Base-by-base conservation (phyloP, 2,888 invertebrate genomes). In the Creontiades dilutus region DNA sequence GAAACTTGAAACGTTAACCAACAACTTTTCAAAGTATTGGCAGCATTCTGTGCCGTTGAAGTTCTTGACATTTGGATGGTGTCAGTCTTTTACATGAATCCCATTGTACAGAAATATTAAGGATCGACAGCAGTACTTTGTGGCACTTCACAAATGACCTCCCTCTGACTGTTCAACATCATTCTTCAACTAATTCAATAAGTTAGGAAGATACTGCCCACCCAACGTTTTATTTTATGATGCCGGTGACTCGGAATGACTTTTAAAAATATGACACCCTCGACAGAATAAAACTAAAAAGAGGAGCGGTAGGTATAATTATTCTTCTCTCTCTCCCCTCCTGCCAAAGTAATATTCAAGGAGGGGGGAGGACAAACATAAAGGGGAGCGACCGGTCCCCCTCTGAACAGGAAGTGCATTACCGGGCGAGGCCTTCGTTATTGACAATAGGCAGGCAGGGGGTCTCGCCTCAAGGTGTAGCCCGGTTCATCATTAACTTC, bases 361-460 rank as follows among this genome's bases (percentile, higher is more conserved):
- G 76, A 12, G 14, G 37, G 13, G 16, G 27, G 27, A 14, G 75
- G 12, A 2, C 75, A 75, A 86, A 75, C 47, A 75, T 86, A 86
- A 86, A 75, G 86, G 61, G 75, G 37, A 86, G 68, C 85, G 61
- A 86, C 86, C 75, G 86, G 75, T 28, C 86, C 48, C 86, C 47
- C 46, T 48, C 0, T 13, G 16, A 75, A 75, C 86, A 86, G 86
- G 86, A 86, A 86, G 86, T 75, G 86, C 86, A 86, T 75, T 86
- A 86, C 86, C 52, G 61, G 37, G 37, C n/a, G 57, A 16, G 86
- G 75, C 14, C 68, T 86, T 68, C 47, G 75, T 86, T 86, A 75
- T 68, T 86, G 86, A 85, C 85, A 85, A 85, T 86, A 75, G 85
- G 75, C 28, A 47, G 75, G 75, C 75, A 86, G 86, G 86, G 86